Evolutionary conservation across 2,888 invertebrate species (phyloP), one percentile per base, ranked within the genome.

Genomic region (Notodonta dromedarius): DNA sequence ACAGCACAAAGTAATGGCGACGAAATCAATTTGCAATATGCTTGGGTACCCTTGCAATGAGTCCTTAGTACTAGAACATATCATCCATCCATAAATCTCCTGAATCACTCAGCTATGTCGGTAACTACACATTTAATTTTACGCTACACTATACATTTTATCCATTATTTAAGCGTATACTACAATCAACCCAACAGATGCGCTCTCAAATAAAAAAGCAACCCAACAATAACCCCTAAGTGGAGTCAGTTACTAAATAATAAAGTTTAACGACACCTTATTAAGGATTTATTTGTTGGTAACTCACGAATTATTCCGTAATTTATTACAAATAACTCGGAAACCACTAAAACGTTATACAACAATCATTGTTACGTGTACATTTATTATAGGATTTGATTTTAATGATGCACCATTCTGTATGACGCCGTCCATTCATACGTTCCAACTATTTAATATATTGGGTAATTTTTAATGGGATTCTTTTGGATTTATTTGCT

Each of bases 291-390:
- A 93, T 93, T 90, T 90, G 90, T 91, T 87, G 85, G 84, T 79
- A 44, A 78, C 83, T 79, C 78, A 78, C 85, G 90, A 91, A 91
- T 91, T 90, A 92, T 91, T 86, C 77, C 79, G 76, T 90, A 90
- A 92, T 93, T 93, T 93, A 93, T 93, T 91, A 93, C 93, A 89
- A 93, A 93, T 93, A 91, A 90, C 87, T 85, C 82, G 74, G 70
- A 77, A 76, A 76, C 74, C 71, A 79, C 71, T 77, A 70, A 71
- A 71, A 76, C 67, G 77, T 73, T 79, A 61, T 65, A 69, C 73
- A 80, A 85, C 83, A 85, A 86, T 78, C 65, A 58, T 70, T 79
- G 80, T 84, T 83, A 72, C 75, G 69, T 75, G 68, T 78, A 83
- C 84, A 89, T 90, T 89, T 83, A 84, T 90, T 85, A 88, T 69